Conservation (phyloP, 2,113 vertebrate species). For the Plectropomus leopardus region DNA sequence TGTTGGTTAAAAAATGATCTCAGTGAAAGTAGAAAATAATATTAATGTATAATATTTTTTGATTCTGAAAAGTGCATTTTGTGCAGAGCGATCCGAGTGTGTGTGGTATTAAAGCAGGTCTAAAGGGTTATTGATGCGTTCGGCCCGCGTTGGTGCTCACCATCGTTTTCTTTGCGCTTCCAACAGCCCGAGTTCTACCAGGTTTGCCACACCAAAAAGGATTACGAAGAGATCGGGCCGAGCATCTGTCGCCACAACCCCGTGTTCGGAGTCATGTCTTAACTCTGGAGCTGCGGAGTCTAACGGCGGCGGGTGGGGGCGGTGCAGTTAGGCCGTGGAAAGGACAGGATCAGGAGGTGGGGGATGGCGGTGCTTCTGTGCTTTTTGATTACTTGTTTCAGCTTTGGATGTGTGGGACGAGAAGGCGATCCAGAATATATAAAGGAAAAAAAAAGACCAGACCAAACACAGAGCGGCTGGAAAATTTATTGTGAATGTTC, state of each 20-base stretch:
- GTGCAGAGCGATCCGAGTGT: no score
- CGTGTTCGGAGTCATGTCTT: slow-evolving; percentile 99
- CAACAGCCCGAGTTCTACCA: slow-evolving; percentile 99
- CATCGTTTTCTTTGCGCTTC: slow-evolving; percentile 50
- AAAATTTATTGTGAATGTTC: slow-evolving; percentile 87
- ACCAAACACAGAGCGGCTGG: slow-evolving; percentile 88
- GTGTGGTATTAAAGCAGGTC: no score
- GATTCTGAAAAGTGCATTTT: no score
- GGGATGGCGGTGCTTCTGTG: slow-evolving; percentile 58
- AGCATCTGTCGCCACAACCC: slow-evolving; percentile 99
- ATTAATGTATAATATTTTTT: no score
- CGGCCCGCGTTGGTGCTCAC: neutral
- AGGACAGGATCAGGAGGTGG: slow-evolving; percentile 25
- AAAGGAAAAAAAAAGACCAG: slow-evolving; percentile 66
- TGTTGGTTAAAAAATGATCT: no score
- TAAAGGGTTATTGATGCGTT: neutral
- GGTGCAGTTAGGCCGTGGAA: slow-evolving; percentile 46
- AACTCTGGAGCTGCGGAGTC: slow-evolving; percentile 81
- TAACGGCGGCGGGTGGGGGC: neutral
- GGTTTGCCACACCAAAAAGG: slow-evolving; percentile 99
- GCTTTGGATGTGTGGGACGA: slow-evolving; percentile 85
- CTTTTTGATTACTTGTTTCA: slow-evolving; percentile 85
- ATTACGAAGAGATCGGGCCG: slow-evolving; percentile 99
- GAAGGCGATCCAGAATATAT: slow-evolving; percentile 49
- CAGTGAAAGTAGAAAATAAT: no score